These are phyloP conservation scores for Pseudoips prasinana DNA, from an alignment of 2,888 invertebrate species.

Conservation along the genomic window DNA sequence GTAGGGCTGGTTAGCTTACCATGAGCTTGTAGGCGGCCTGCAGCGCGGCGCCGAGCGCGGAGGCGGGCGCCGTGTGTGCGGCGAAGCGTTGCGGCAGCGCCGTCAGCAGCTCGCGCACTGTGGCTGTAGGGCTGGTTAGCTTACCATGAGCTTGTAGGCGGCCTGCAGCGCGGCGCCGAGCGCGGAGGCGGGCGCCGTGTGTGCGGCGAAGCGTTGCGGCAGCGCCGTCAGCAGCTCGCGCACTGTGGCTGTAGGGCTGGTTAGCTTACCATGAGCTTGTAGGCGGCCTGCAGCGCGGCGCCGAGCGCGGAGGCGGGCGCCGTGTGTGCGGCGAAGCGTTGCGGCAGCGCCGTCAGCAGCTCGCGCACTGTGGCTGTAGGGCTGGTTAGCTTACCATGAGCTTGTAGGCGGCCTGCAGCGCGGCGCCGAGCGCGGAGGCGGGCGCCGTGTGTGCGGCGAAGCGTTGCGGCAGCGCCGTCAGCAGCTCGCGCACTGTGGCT, in stretches of 20 bases:
- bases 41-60: slow-evolving; percentile 95
- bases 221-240: slow-evolving; percentile 53
- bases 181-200: slow-evolving; percentile 87
- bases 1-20: slow-evolving; percentile 71
- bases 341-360: slow-evolving; percentile 82
- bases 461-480: slow-evolving; percentile 84
- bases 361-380: slow-evolving; percentile 71
- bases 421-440: slow-evolving; percentile 94
- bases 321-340: slow-evolving; percentile 84
- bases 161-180: slow-evolving; percentile 96
- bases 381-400: slow-evolving; percentile 89
- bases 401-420: slow-evolving; percentile 95
- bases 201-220: slow-evolving; percentile 87
- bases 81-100: slow-evolving; percentile 88
- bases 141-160: slow-evolving; percentile 94
- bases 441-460: slow-evolving; percentile 85
- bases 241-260: slow-evolving; percentile 28
- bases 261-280: slow-evolving; percentile 91
- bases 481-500: slow-evolving; percentile 31
- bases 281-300: slow-evolving; percentile 95
- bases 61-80: slow-evolving; percentile 84
- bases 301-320: slow-evolving; percentile 92
- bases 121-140: slow-evolving; percentile 14
- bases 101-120: slow-evolving; percentile 31
- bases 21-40: slow-evolving; percentile 96